Percentiles rank a stretch among this genome's conserved stretches.
phyloP scores from a whole-genome alignment of 2,888 invertebrate genomes.

The Chloroclystis v-ata region DNA sequence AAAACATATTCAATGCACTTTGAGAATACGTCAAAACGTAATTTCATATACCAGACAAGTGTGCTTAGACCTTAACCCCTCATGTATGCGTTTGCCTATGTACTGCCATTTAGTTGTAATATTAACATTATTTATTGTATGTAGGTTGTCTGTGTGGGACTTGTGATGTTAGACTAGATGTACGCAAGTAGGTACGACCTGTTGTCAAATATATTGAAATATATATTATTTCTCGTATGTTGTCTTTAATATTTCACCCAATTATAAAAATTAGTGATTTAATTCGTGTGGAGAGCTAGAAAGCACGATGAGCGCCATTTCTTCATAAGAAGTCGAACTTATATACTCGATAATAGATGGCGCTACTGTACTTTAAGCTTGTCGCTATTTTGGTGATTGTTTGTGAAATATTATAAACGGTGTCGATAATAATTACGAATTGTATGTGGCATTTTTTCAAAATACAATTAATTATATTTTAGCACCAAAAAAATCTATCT shows the following conservation, averaged over 20 bases:
- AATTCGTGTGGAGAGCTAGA: too few species aligned
- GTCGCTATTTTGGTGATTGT: too few species aligned
- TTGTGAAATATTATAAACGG: too few species aligned
- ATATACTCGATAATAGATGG: conserved; percentile 11
- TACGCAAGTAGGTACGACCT: conserved; percentile 10
- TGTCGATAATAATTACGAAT: too few species aligned
- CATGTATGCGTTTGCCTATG: conserved; percentile 1
- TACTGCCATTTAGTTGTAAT: conserved; percentile 15
- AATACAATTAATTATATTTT: too few species aligned
- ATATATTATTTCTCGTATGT: conserved; percentile 72
- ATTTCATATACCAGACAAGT: too few species aligned
- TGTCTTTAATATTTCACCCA: conserved; percentile 38
- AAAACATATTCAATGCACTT: too few species aligned
- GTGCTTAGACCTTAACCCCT: too few species aligned
- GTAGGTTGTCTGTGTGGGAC: conserved; percentile 30
- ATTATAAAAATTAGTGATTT: neutral
- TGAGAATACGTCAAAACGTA: too few species aligned
- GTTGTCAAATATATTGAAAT: conserved; percentile 70
- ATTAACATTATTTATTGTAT: conserved; percentile 53
- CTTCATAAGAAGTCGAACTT: neutral
- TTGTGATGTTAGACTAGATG: conserved; percentile 36
- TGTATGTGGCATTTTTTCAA: too few species aligned
- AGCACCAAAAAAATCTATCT: too few species aligned
- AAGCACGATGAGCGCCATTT: too few species aligned
- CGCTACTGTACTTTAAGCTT: neutral